Evolutionary conservation across 2,797 vertebrate species (phyloP), one percentile per base, ranked within the genome.

Genomic region (Echiichthys vipera): DNA sequence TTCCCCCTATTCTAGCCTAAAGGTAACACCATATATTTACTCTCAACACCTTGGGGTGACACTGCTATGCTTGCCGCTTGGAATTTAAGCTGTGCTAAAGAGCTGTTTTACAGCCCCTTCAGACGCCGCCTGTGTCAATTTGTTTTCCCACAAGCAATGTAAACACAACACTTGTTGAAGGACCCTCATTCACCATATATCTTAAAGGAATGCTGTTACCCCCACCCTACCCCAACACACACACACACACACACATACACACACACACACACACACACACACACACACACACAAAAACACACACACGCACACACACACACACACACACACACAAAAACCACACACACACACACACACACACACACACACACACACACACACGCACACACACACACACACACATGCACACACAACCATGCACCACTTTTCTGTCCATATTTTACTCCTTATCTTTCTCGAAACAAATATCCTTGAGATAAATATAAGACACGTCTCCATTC

Each of bases 81-180:
- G 84, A 91, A 90, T 91, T 90, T 80, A 86, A 89, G 85, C 87
- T 47, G 37, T 12, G 61, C 72, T 86, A 77, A 89, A 90, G 82
- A 88, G 82, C 76, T 89, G 77, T 80, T 89, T 84, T 87, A 84
- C 71, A 87, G 76, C 85, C 74, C 71, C 66, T 66, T 87, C 78
- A 89, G 81, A 90, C 79, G 70, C 71, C 27, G 78, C 78, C 72
- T 89, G 80, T 84, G 83, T 81, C 65, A 65, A 82, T 86, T 87
- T 90, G 85, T 85, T 90, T 93, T 89, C 81, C 87, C 81, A 88
- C 78, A 43, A 87, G 83, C 84, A 87, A 81, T 81, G 91, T 86
- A 90, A 91, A 92, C 88, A 93, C 78, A 74, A 87, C 79, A 89
- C 88, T 87, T 88, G 81, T 87, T 92, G 89, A 93, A 91, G 84